Conservation (phyloP, 1,140 invertebrate species). For the Callitettix versicolor region DNA sequence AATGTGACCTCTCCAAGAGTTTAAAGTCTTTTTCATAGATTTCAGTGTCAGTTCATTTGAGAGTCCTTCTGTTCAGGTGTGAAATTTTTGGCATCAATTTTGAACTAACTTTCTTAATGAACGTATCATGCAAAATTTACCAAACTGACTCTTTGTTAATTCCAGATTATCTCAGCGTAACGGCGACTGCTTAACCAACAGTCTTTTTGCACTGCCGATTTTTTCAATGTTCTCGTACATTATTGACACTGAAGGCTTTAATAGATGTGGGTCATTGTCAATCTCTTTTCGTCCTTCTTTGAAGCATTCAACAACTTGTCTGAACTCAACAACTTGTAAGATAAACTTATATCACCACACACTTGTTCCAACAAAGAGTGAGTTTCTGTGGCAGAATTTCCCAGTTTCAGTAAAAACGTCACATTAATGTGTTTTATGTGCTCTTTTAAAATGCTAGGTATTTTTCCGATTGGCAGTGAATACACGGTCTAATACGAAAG, state of each 20-base stretch:
- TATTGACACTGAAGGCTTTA: neutral
- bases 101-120: neutral
- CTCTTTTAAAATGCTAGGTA: neutral
- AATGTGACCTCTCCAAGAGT: neutral
- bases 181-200: too few relatives aligned
- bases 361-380: slow-evolving; percentile 12
- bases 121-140: neutral
- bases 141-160: neutral
- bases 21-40: neutral
- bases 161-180: too few relatives aligned
- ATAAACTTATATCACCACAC: slow-evolving; percentile 1
- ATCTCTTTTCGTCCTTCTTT: neutral
- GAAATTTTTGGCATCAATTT: neutral
- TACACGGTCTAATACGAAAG: neutral
- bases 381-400: slow-evolving; percentile 10
- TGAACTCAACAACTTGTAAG: neutral
- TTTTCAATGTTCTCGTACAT: too few relatives aligned
- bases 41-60: neutral
- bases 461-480: neutral
- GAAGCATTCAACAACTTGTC: neutral
- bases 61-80: neutral
- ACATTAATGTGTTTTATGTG: slow-evolving; percentile 9
- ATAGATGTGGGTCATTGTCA: neutral
- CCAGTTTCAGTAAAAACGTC: slow-evolving; percentile 11
- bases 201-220: too few relatives aligned